Conservation (phyloP, 2,888 invertebrate genomes). For the Capitulum mitella region DNA sequence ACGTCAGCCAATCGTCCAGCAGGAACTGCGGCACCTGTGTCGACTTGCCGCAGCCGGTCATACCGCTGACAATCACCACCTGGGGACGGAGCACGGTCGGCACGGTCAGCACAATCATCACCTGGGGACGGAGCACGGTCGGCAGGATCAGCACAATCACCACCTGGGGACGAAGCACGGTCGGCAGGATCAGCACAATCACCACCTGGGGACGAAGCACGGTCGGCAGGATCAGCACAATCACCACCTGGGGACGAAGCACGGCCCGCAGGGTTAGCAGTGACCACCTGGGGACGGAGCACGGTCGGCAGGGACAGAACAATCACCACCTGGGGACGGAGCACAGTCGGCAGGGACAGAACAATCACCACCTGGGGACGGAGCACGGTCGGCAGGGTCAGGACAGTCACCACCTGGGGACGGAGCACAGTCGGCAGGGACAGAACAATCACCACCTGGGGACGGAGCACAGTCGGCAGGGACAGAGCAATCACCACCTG, state of each 20-base stretch:
- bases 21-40: constrained; percentile 86
- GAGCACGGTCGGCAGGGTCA: too few species aligned
- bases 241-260: not conserved
- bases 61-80: constrained; percentile 68
- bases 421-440: too few species aligned
- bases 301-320: not conserved
- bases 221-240: not conserved
- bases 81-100: not conserved
- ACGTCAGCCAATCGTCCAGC: constrained; percentile 68
- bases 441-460: constrained; percentile 58
- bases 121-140: too few species aligned
- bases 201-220: not conserved
- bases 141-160: not conserved
- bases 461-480: not conserved
- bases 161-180: constrained; percentile 31
- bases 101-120: too few species aligned
- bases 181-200: not conserved
- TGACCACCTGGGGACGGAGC: too few species aligned
- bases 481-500: too few species aligned
- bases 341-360: not conserved
- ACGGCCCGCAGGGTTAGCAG: too few species aligned
- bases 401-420: not conserved
- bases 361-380: not conserved
- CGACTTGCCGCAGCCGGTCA: constrained; percentile 71
- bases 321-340: not conserved